Evolutionary conservation across 2,113 vertebrate species (phyloP), one percentile per base, ranked within the genome.

Genomic region (Bambusicola thoracicus): DNA sequence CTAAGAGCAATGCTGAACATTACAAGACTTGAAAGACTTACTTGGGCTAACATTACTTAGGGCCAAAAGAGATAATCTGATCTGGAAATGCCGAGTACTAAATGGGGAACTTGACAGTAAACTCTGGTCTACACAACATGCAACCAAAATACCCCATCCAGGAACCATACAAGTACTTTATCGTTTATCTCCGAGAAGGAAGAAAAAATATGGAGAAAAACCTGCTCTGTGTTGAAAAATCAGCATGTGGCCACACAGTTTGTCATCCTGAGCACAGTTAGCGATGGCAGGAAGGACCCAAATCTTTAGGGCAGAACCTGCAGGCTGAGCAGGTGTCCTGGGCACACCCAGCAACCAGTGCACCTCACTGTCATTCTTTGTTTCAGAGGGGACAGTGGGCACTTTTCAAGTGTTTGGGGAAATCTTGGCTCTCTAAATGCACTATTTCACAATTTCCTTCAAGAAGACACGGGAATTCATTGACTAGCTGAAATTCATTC

Each of bases 91-190:
- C 19, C 41, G 44, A 82, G 70, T 84, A 49, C 59, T 58, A 77
- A 41, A 51, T 0, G 0, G 11, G 2, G 2, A 76, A 80, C 74
- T 17, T 74, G 21, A 34, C 43, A 24, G 16, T 8, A 78, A 15
- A 14, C 34, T 87, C 79, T 75, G 11, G 19, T 72, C 70, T 69
- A 58, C 13, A 58, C 6, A 44, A 65, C 8, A 11, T 0, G 2
- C 19, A 63, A 59, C 85, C 14, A 16, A 68, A 85, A 38, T 13
- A 49, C 38, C 14, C 36, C 41, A 49, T 5, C 2, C 15, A 53
- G 41, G 17, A 43, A 83, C 58, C 36, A 79, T 5, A 10, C 13
- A 34, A 87, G 13, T 44, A 49, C 8, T 46, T 20, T 59, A 65
- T 66, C n/a, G 53, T n/a, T 72, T 79, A 63, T 53, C 49, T 59